Conservation (phyloP, 2,113 vertebrate species). For the Dendropsophus ebraccatus region DNA sequence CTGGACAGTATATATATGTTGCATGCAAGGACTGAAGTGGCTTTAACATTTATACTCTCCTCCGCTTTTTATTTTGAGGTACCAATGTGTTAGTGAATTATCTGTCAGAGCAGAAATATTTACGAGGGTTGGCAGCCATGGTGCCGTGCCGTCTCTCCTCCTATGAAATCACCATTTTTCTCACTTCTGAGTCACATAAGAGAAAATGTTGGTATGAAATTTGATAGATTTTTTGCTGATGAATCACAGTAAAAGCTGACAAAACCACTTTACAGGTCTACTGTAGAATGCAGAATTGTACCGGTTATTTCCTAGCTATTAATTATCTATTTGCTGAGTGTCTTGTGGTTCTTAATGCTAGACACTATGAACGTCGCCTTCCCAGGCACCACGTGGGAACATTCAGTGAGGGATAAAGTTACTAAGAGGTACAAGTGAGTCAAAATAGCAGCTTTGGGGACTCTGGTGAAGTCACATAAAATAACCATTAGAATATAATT, state of each 20-base stretch:
- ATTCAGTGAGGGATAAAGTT: neutral
- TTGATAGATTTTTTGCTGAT: conserved; percentile 5
- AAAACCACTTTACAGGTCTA: neutral
- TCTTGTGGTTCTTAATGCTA: neutral
- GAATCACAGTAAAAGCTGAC: conserved; percentile 15
- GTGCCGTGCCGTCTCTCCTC: conserved; percentile 10
- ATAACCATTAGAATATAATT: no score
- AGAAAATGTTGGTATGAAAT: conserved; percentile 5
- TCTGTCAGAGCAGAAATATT: conserved; percentile 8
- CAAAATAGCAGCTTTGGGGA: neutral
- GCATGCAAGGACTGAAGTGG: neutral
- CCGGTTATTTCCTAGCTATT: neutral
- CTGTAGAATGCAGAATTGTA: neutral
- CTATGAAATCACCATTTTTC: conserved; percentile 22
- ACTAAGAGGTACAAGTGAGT: neutral
- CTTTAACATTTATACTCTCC: neutral
- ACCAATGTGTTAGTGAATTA: neutral
- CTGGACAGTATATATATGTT: neutral
- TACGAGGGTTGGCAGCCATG: conserved; percentile 14
- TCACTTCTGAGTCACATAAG: neutral
- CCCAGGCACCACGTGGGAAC: neutral
- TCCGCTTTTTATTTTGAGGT: neutral
- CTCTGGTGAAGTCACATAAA: neutral
- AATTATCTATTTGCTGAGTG: neutral
- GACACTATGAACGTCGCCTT: neutral